Conservation (phyloP, 2,888 invertebrate species). For the Eupithecia tripunctaria region DNA sequence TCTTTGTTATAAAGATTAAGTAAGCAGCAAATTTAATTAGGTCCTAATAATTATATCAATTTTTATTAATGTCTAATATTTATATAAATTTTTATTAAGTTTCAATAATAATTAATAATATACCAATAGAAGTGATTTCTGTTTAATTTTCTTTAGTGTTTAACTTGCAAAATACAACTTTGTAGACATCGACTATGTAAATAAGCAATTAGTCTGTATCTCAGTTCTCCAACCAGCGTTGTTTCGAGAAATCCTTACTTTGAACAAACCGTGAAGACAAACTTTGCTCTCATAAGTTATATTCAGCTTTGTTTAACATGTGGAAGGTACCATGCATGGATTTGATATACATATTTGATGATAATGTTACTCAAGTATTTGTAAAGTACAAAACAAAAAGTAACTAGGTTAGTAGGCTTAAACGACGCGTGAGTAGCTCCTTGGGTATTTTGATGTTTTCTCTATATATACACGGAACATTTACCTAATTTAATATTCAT, state of each 20-base stretch:
- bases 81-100: too few species aligned
- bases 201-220: background rate
- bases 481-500: background rate
- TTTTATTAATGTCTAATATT: too few species aligned
- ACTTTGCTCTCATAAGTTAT: constrained; percentile 1
- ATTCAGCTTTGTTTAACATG: background rate
- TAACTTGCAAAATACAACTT: background rate
- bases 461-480: background rate
- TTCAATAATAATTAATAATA: too few species aligned
- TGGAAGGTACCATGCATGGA: background rate
- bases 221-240: background rate
- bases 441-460: background rate
- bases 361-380: background rate
- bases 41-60: background rate
- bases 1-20: too few species aligned
- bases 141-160: background rate
- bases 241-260: background rate
- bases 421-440: background rate
- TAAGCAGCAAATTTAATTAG: background rate
- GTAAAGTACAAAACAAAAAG: background rate
- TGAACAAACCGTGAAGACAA: background rate
- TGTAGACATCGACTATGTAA: background rate
- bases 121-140: background rate
- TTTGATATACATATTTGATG: background rate
- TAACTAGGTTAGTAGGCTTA: background rate